Base-by-base conservation (phyloP, 2,888 invertebrate species). In the Drosophila subquinaria region DNA sequence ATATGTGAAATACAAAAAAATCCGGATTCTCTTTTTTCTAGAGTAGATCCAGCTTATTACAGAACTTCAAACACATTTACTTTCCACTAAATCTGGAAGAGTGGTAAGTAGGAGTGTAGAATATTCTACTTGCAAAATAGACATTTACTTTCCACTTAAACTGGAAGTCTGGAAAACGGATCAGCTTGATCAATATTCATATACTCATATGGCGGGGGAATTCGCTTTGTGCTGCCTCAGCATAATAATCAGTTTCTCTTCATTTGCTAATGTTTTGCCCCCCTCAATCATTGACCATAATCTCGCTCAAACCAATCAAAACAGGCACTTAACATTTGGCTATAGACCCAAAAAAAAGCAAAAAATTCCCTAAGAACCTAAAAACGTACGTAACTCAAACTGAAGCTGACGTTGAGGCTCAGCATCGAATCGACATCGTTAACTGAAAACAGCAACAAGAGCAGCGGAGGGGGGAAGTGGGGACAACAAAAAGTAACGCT, bases 271-370 rank as follows among this genome's bases (percentile, higher is more conserved):
- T 38, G 59, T 33, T 40, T 38, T 47, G 47, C 27, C 47, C 27
- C 43, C 36, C 57, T 71, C 65, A 69, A 75, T 81, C 72, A 78
- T 59, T 73, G 82, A 27, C 62, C 67, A 76, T 78, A 83, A 81
- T 79, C 84, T 78, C 69, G 51, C 57, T 66, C 72, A 71, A 78
- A 78, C 83, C 83, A 88, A 84, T 84, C 83, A 84, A 88, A 88
- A 84, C 83, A 84, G 81, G 76, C 89, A 84, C 83, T 84, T 88
- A 84, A 78, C 89, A 86, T 86, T 82, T 81, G 79, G 75, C 48
- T 59, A 65, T 50, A 50, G 63, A 73, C 65, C 64, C 64, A 48
- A 55, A 60, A 43, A 59, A 15, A 47, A 48, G 2, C 3, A 57
- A 23, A 68, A 43, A 50, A 40, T 35, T 35, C 43, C 36, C 51